Percentiles rank a stretch among this genome's conserved stretches.
Evolutionary conservation across 64 coral and sea anemone genomes (phyloP).

Genomic region (Acropora tenuis): DNA sequence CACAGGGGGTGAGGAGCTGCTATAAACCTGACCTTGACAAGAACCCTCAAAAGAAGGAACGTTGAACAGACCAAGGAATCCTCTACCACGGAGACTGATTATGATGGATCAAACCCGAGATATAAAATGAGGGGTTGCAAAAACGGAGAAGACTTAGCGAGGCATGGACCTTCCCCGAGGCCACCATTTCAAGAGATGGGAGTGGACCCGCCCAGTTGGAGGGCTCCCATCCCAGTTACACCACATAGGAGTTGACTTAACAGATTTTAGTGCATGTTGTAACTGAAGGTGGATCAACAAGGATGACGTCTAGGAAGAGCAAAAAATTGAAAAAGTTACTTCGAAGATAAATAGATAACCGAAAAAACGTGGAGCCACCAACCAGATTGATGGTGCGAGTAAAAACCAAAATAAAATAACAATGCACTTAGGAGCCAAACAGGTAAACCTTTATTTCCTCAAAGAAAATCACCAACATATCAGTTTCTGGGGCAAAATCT

Average conservation of each 20-base stretch:
- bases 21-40: not conserved
- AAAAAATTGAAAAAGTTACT: not conserved
- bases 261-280: not conserved
- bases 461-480: no score
- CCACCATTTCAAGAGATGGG: not conserved
- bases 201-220: constrained; percentile 24
- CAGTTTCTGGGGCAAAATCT: not conserved
- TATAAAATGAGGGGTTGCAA: not conserved
- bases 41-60: not conserved
- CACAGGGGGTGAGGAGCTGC: not conserved
- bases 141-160: not conserved
- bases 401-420: not conserved
- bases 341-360: not conserved
- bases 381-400: constrained; percentile 16
- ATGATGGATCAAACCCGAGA: not conserved
- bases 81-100: not conserved
- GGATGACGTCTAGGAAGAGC: not conserved
- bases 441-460: no score
- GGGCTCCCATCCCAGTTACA: constrained; percentile 1
- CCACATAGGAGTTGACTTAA: constrained; percentile 12
- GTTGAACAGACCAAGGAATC: not conserved
- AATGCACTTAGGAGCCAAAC: no score
- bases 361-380: constrained; percentile 18
- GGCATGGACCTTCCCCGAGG: constrained; percentile 2
- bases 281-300: not conserved